A percentile compares a stretch with the other conserved stretches of the same genome.
phyloP scores from a whole-genome alignment of 2,113 vertebrate genomes.

The Puma concolor region DNA sequence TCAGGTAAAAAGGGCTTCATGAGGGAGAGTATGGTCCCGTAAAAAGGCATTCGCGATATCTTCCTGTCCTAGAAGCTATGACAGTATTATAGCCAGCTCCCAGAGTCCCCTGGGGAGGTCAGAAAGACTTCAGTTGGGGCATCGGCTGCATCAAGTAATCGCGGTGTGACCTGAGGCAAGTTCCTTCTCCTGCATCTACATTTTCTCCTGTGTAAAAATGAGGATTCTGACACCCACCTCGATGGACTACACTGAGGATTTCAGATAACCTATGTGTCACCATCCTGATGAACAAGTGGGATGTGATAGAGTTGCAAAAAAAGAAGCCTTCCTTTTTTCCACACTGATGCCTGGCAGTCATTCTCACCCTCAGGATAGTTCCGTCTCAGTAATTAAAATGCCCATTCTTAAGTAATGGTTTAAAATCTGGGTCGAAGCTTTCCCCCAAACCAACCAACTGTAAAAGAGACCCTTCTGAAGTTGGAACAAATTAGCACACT shows the following conservation, averaged over 20 bases:
- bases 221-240: neutral
- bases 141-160: neutral
- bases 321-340: neutral
- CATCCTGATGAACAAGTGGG: neutral
- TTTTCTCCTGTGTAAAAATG: neutral
- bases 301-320: rapidly evolving
- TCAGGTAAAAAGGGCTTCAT: neutral
- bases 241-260: neutral
- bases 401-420: neutral
- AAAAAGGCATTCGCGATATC: neutral
- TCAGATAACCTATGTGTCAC: neutral
- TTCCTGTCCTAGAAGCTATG: neutral
- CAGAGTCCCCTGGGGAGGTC: neutral
- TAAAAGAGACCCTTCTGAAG: neutral
- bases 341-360: neutral
- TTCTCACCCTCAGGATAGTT: neutral
- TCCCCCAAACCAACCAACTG: neutral
- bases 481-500: neutral
- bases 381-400: neutral
- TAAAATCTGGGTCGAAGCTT: neutral
- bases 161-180: neutral
- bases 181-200: neutral
- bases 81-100: neutral
- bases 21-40: neutral
- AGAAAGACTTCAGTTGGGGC: neutral